phyloP scores from a whole-genome alignment of 2,888 invertebrate species.

The Phaonia tiefii region DNA sequence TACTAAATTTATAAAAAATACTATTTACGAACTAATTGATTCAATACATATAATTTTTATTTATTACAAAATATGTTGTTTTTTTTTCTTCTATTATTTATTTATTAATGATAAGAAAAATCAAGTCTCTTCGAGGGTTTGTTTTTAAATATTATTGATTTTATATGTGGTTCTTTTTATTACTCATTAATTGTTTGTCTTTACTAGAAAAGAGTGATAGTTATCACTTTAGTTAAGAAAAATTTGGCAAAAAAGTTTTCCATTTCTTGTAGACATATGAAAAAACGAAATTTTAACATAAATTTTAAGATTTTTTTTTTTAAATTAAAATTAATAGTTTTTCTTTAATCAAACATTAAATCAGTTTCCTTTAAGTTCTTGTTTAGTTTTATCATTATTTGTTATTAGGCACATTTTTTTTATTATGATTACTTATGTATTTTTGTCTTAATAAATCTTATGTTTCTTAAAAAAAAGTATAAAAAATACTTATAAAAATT shows the following conservation, averaged over 20 bases:
- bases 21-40: constrained; percentile 43
- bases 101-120: constrained; percentile 50
- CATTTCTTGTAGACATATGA: neutral
- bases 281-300: too few species aligned
- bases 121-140: constrained; percentile 63
- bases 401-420: constrained; percentile 62
- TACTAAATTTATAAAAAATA: constrained; percentile 43
- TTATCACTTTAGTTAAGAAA: constrained; percentile 33
- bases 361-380: constrained; percentile 62
- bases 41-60: constrained; percentile 45
- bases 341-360: constrained; percentile 49
- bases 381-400: constrained; percentile 37
- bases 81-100: constrained; percentile 15
- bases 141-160: too few species aligned
- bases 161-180: too few species aligned
- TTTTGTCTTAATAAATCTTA: constrained; percentile 69
- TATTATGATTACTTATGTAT: constrained; percentile 28
- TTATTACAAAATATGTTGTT: constrained; percentile 39
- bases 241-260: constrained; percentile 62
- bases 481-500: constrained; percentile 58
- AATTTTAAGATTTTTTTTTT: constrained; percentile 30
- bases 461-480: constrained; percentile 70
- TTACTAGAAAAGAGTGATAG: constrained; percentile 19
- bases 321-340: constrained; percentile 18
- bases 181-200: constrained; percentile 2